These are phyloP conservation scores for Tinea trinotella DNA, from an alignment of 2,888 invertebrate species.

Conservation along the genomic window DNA sequence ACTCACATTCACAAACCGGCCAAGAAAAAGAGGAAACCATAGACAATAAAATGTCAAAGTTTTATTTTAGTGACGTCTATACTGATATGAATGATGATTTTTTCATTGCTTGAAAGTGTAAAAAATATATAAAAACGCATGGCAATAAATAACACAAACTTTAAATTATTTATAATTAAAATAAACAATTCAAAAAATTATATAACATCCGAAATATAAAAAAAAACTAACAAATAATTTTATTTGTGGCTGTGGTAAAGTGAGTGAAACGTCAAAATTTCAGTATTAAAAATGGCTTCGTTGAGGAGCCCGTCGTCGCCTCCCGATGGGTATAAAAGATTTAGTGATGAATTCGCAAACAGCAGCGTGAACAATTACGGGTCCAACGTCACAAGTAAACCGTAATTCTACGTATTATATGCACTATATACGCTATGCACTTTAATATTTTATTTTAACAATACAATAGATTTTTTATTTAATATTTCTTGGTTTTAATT, in stretches of 20 bases:
- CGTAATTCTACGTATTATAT: conserved; percentile 50
- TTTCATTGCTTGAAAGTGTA: no score
- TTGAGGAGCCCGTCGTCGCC: conserved; percentile 71
- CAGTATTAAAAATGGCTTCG: conserved; percentile 68
- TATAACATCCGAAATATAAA: no score
- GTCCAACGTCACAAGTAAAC: conserved; percentile 74
- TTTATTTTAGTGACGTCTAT: neutral
- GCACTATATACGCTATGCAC: conserved; percentile 47
- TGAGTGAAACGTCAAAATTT: conserved; percentile 22
- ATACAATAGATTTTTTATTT: conserved; percentile 57
- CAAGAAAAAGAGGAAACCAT: conserved; percentile 14
- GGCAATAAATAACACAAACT: no score
- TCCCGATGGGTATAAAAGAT: conserved; percentile 76
- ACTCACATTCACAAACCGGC: conserved; percentile 59
- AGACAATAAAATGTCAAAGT: neutral
- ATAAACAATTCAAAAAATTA: no score
- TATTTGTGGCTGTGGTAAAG: no score
- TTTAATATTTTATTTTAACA: conserved; percentile 51
- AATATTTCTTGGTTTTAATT: conserved; percentile 57
- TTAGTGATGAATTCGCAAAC: conserved; percentile 74
- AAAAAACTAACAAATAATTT: no score
- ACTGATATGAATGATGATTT: no score
- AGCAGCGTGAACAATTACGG: conserved; percentile 74
- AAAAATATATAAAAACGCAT: no score
- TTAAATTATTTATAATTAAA: no score